Base-by-base conservation (phyloP, 2,888 invertebrate species). In the Catocala nupta region DNA sequence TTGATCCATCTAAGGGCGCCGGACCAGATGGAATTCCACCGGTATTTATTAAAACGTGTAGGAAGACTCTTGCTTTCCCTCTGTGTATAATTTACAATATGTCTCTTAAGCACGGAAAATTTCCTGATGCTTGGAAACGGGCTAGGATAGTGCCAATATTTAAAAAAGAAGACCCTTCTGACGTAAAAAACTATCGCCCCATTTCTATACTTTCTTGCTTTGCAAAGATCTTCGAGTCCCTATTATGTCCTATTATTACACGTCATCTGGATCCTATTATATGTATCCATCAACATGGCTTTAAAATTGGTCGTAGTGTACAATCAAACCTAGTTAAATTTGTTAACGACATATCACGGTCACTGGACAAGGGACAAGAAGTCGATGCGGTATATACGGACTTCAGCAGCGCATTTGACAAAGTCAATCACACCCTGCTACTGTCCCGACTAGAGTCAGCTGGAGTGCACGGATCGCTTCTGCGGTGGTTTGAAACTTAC, bases 111-210 rank as follows among this genome's bases (percentile, higher is more conserved):
- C 13, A 47, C 13, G 45, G 16, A 13, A 12, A 47, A 47, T 47
- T 47, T 47, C 45, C 45, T 47, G 45, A 47, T 12, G 45, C 12
- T 47, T 47, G 45, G 12, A 47, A 47, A 47, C 45, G 45, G 45
- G 45, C 45, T 47, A 47, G 13, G 9, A 47, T 47, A 8, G 16
- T 13, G n/a, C 36, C 36, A n/a, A n/a, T n/a, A n/a, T n/a, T n/a
- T n/a, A n/a, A n/a, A n/a, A n/a, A n/a, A n/a, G n/a, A n/a, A n/a
- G n/a, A n/a, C n/a, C n/a, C n/a, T n/a, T n/a, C n/a, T n/a, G n/a
- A n/a, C n/a, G n/a, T n/a, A n/a, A n/a, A n/a, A n/a, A n/a, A n/a
- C n/a, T n/a, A n/a, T n/a, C n/a, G n/a, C n/a, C n/a, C n/a, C n/a
- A n/a, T n/a, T n/a, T n/a, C n/a, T n/a, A n/a, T n/a, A n/a, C n/a